Conservation (phyloP, 2,113 vertebrate genomes). For the Eidolon helvum region DNA sequence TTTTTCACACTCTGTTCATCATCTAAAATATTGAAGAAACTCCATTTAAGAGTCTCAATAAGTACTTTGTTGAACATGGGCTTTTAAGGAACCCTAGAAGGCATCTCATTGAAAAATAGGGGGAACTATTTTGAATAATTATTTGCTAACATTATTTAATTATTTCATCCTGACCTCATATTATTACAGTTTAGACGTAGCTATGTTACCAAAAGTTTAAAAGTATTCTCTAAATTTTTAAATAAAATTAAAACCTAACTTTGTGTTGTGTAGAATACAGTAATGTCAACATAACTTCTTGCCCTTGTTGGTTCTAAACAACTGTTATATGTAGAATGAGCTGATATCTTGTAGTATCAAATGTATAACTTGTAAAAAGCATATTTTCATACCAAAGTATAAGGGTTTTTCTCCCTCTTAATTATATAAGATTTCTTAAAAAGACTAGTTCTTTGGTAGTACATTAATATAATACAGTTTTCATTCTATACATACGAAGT, state of each 20-base stretch:
- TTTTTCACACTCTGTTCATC: background rate
- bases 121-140: background rate
- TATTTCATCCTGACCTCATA: slow-evolving; percentile 1
- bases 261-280: background rate
- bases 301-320: slow-evolving; percentile 18
- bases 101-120: background rate
- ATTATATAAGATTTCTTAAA: background rate
- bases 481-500: background rate
- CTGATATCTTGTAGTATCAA: background rate
- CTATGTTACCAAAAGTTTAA: background rate
- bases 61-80: background rate
- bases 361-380: slow-evolving; percentile 17
- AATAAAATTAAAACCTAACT: slow-evolving; percentile 19
- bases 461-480: background rate
- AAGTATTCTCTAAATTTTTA: slow-evolving; percentile 40
- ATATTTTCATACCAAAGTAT: background rate
- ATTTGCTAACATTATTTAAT: background rate
- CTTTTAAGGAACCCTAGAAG: slow-evolving; percentile 24
- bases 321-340: background rate
- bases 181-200: background rate
- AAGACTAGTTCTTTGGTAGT: background rate
- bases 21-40: slow-evolving; percentile 9
- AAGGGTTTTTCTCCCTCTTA: background rate
- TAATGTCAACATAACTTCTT: background rate
- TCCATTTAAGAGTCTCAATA: background rate